These are phyloP conservation scores for Actinernus sp. DNA, from an alignment of 92 coral and sea anemone genomes.

Conservation along the genomic window DNA sequence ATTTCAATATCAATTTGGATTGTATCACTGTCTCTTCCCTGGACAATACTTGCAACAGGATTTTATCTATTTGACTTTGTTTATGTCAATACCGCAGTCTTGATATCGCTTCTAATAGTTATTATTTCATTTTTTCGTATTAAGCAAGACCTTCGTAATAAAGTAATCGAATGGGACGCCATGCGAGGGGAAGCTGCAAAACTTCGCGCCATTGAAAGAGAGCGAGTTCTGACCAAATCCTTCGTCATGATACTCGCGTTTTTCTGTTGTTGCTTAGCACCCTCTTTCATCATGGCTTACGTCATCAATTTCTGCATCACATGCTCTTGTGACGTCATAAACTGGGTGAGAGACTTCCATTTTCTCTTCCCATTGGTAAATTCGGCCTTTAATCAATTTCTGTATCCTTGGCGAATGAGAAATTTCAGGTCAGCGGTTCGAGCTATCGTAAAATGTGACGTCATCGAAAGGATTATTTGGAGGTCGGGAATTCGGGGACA, in stretches of 20 bases:
- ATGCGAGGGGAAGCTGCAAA: slow-evolving; percentile 7
- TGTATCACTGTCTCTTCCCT: slow-evolving; percentile 19
- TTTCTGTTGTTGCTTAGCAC: neutral
- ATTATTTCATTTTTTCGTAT: neutral
- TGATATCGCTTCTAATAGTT: neutral
- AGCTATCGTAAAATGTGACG: neutral
- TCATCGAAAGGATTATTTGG: no score
- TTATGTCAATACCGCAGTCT: slow-evolving; percentile 2
- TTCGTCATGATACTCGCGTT: neutral
- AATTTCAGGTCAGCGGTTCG: neutral
- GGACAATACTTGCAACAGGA: slow-evolving; percentile 1
- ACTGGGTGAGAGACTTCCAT: neutral
- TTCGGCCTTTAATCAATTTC: neutral
- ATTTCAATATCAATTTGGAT: slow-evolving; percentile 34
- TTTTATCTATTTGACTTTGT: slow-evolving; percentile 13
- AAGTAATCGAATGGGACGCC: neutral
- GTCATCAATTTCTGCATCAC: neutral
- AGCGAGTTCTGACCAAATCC: neutral
- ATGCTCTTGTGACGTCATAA: neutral
- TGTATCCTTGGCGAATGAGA: slow-evolving; percentile 5
- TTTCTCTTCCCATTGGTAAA: slow-evolving; percentile 2
- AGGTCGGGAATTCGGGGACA: no score
- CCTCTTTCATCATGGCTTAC: slow-evolving; percentile 3
- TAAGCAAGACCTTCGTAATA: neutral
- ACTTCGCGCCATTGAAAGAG: slow-evolving; percentile 9